Base-by-base conservation (phyloP, 2,113 vertebrate species). In the Mirza zaza region DNA sequence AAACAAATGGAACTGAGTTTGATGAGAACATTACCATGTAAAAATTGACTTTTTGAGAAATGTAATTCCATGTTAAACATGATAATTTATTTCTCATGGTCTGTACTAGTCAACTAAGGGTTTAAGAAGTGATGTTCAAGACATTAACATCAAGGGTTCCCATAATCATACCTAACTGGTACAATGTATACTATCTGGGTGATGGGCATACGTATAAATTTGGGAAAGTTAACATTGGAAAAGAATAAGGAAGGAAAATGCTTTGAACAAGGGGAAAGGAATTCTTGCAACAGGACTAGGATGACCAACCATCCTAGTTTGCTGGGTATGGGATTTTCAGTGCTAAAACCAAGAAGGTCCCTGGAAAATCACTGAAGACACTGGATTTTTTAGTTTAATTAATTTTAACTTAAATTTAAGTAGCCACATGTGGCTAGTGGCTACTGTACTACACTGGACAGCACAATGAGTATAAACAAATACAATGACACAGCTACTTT, bases 371-470 rank as follows among this genome's bases (percentile, higher is more conserved):
- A 85, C 50, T 34, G 12, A 32, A 61, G 27, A 10, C 48, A 65
- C 0, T 95, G n/a, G 8, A 21, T 68, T 73, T 57, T 96, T 80
- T 32, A 71, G 42, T 93, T 82, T 93, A n/a, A 67, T 55, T 68
- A 45, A 55, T 50, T 91, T 57, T 42, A 68, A 76, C 92, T 96
- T 68, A 93, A 96, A 83, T 71, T 42, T 71, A 61, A 67, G 23
- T 65, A 86, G 68, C 29, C 34, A 50, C 12, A 27, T 32, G 70
- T 10, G 68, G 32, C 32, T 45, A 77, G 12, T 76, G 20, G 32
- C 63, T 67, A 75, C 48, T 48, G 2, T 81, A 77, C 9, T 48
- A 1, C 77, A 77, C 12, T 77, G 55, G 3, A 65, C 27, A 76
- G 45, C 12, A 75, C 25, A 63, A 23, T n/a, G 4, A 75, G 23